phyloP scores from a whole-genome alignment of 2,113 vertebrate genomes.

The Triplophysa tibetana region DNA sequence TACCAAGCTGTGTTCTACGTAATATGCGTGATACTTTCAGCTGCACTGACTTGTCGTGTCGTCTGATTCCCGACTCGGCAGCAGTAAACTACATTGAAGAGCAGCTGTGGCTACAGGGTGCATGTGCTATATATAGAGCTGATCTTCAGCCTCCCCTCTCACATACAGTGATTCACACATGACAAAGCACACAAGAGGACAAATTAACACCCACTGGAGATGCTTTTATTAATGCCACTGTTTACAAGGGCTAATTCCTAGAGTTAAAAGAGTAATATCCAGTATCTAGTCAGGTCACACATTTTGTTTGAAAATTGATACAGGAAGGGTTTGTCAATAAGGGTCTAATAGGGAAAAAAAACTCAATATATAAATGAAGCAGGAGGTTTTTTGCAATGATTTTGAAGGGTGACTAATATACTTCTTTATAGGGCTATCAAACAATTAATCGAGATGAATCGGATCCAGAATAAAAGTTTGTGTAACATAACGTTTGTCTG shows the following conservation, averaged over 20 bases:
- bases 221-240: background rate
- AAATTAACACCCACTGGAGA: constrained; percentile 38
- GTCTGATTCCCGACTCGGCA: background rate
- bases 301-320: no score
- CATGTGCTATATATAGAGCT: constrained; percentile 48
- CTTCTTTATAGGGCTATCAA: no score
- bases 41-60: background rate
- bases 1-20: background rate
- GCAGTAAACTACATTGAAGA: constrained; percentile 29
- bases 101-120: constrained; percentile 45
- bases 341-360: no score
- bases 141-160: constrained; percentile 7
- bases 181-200: constrained; percentile 9
- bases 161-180: constrained; percentile 35
- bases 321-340: no score
- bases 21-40: constrained; percentile 4
- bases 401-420: no score
- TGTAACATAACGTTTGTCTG: no score
- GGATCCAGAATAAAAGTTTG: no score
- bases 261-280: no score
- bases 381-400: no score
- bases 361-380: no score
- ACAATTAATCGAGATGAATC: no score
- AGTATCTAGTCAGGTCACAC: background rate
- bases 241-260: background rate